Conservation (phyloP, 1,140 invertebrate species). For the Octopus sinensis region DNA sequence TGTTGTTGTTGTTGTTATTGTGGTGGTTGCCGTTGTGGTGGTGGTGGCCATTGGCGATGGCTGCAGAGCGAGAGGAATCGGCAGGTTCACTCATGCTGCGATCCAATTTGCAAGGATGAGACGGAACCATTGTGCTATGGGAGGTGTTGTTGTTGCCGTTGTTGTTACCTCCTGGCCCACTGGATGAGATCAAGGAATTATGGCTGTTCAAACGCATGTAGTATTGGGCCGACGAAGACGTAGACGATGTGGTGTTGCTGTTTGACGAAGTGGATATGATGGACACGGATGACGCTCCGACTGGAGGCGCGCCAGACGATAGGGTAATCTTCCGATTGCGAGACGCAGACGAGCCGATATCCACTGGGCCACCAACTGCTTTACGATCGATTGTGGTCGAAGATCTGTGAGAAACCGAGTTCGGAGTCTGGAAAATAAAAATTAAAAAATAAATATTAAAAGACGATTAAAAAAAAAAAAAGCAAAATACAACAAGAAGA, state of each 20-base stretch:
- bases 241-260: not conserved
- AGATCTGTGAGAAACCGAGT: not conserved
- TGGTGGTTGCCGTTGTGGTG: constrained; percentile 23
- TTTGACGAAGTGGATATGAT: not conserved
- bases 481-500: too few relatives aligned
- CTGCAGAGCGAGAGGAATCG: constrained; percentile 34
- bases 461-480: too few relatives aligned
- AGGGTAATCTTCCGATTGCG: constrained; percentile 2
- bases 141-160: constrained; percentile 1
- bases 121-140: not conserved
- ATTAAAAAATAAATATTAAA: too few relatives aligned
- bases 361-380: constrained; percentile 5
- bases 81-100: constrained; percentile 57
- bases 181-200: not conserved
- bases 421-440: not conserved
- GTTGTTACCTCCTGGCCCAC: too few relatives aligned
- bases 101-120: constrained; percentile 38
- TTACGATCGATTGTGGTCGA: not conserved
- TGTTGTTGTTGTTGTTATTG: constrained; percentile 25
- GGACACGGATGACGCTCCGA: not conserved
- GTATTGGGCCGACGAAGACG: not conserved
- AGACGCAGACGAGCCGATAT: too few relatives aligned
- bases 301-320: not conserved
- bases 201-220: not conserved
- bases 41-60: constrained; percentile 39